Evolutionary conservation across 2,113 vertebrate species (phyloP), one percentile per base, ranked within the genome.

Genomic region (Hydrochoerus hydrochaeris): DNA sequence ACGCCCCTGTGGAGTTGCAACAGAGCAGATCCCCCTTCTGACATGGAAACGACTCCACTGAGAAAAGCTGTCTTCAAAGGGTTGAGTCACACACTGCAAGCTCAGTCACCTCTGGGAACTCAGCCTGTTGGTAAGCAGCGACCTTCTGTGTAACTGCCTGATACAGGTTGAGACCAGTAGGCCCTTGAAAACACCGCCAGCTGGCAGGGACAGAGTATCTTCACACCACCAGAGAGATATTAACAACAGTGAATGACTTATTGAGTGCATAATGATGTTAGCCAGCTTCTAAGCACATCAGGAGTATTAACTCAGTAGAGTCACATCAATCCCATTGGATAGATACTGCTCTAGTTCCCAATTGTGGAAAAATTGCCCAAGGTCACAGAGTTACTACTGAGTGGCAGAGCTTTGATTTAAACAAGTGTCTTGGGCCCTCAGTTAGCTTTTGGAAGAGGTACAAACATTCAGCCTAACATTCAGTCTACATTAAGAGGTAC

Each of bases 21-120:
- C 49, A 71, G 54, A 32, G 41, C 54, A 62, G n/a, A 46, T 13
- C 20, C 38, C 9, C n/a, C 80, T 67, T 41, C 30, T 24, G 5
- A n/a, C 49, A 9, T 0, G 6, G 28, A 91, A 85, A 60, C 52
- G 6, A 26, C n/a, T 77, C 24, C 44, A 58, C 7, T 38, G 16
- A 71, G 89, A 46, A 87, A 92, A 92, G 12, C 22, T 83, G 16
- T 82, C 38, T 85, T 67, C 63, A 90, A 92, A 95, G n/a, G 52
- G 41, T 83, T 89, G 71, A 78, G 7, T 62, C 46, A 54, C 57
- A 67, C 46, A 46, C 30, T 35, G 49, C 7, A 54, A 60, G 65
- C 60, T 82, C 63, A 82, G 49, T 85, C 82, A 58, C 58, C 88
- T 85, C 77, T 44, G 44, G 57, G 65, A 73, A 80, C 52, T 32